Evolutionary conservation across 1,140 invertebrate species (phyloP), one percentile per base, ranked within the genome.

Genomic region (Dendroctonus ponderosae): DNA sequence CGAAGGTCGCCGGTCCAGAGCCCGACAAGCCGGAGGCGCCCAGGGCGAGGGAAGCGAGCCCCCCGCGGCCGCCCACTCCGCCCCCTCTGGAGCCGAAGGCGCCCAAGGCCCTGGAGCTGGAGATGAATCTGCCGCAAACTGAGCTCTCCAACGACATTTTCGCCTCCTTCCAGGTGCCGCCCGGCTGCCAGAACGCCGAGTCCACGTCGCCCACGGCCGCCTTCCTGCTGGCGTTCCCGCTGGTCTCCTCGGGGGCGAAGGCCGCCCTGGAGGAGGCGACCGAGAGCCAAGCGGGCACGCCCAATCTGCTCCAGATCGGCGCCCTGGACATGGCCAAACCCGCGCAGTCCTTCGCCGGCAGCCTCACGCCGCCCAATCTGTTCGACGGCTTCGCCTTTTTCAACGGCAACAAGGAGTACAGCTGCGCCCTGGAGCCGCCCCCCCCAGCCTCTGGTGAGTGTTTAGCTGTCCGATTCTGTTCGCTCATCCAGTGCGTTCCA

Each of bases 181-280:
- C 83, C 0, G 85, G 83, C 63, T 83, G 82, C 43, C 84, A 86
- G 68, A 85, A 87, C 77, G 81, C 84, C 0, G 85, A 86, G 72
- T 87, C 85, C 7, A 88, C 89, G 68, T 91, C 89, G 14, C 89
- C 89, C 8, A 91, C 89, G 7, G 89, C 88, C 37, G 89, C 89
- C 7, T 90, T 90, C 75, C 77, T 91, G 14, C 83, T 89, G 77
- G 86, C 89, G 7, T 91, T 91, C 72, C 89, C 89, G 2, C 77
- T 91, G 9, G 89, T 91, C 0, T 86, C 85, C 3, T 83, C 80
- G 49, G 83, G 82, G 7, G 70, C 74, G 14, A 82, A 81, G 76
- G 85, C 83, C 59, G 83, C 85, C 2, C 71, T 85, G 3, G 83
- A 82, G 26, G 83, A 84, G 53, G 82, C 84, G 57, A 82, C 82